Conservation (phyloP, 1,140 invertebrate species). For the Spodoptera frugiperda region DNA sequence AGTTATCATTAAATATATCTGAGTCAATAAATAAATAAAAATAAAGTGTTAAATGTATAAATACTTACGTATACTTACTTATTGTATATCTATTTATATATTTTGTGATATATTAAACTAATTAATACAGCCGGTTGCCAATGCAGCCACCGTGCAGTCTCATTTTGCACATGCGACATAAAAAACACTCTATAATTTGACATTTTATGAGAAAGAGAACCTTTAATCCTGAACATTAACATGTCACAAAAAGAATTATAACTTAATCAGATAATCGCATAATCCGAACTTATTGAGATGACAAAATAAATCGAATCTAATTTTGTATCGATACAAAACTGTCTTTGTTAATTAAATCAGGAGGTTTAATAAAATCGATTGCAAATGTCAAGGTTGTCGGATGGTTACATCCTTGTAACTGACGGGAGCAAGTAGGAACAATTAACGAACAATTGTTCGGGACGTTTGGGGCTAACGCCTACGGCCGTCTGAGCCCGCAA, state of each 20-base stretch:
- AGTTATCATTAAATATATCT: too few species aligned
- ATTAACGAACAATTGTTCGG: conserved; percentile 54
- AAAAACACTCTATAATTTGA: too few species aligned
- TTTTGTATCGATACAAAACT: conserved; percentile 41
- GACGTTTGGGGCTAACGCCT: conserved; percentile 52
- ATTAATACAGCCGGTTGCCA: too few species aligned
- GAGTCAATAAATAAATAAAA: too few species aligned
- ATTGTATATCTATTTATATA: too few species aligned
- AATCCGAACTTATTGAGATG: neutral
- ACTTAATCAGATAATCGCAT: neutral
- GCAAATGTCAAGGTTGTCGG: conserved; percentile 45
- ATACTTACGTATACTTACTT: too few species aligned
- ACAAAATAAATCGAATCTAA: neutral
- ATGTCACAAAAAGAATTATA: too few species aligned
- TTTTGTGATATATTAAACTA: too few species aligned
- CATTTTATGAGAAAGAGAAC: neutral
- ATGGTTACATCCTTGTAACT: conserved; percentile 39
- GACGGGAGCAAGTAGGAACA: conserved; percentile 37
- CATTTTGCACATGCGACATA: too few species aligned
- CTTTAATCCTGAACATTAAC: neutral
- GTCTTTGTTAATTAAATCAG: conserved; percentile 30
- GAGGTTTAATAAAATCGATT: conserved; percentile 26
- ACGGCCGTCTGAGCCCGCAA: conserved; percentile 43
- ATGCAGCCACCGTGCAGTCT: too few species aligned
- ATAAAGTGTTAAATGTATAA: too few species aligned